phyloP scores from a whole-genome alignment of 2,888 invertebrate genomes.

The Urechis unicinctus region DNA sequence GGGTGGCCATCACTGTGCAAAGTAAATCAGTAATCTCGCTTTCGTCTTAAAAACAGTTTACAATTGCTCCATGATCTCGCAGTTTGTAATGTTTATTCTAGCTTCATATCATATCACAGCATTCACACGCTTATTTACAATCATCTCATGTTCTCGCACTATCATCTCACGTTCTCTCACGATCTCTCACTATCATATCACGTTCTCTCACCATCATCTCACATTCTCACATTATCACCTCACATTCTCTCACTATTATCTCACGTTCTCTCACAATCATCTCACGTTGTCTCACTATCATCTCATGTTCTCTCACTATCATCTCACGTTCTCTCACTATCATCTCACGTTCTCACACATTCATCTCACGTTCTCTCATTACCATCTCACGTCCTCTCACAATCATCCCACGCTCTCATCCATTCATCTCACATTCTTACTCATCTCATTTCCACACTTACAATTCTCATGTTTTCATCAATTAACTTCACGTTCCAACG shows the following conservation, averaged over 20 bases:
- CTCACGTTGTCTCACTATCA: background rate
- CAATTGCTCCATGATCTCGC: no score
- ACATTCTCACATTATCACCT: background rate
- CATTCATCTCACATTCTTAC: background rate
- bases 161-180: background rate
- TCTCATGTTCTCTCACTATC: background rate
- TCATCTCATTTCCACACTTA: no score
- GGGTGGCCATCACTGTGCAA: slow-evolving; percentile 19
- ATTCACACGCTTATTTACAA: background rate
- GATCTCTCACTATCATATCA: no score
- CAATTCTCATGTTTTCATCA: no score
- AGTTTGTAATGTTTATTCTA: no score
- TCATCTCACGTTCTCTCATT: background rate
- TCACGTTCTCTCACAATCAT: background rate
- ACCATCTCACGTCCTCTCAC: no score
- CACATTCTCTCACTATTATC: background rate
- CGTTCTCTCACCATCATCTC: background rate
- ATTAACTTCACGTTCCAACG: no score
- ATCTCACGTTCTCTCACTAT: no score
- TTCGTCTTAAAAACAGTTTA: background rate
- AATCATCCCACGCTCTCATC: background rate
- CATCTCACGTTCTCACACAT: background rate
- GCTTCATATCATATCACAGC: background rate
- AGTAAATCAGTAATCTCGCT: slow-evolving; percentile 9
- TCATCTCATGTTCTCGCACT: background rate